These are phyloP conservation scores for Anarsia innoxiella DNA, from an alignment of 2,888 invertebrate genomes.

Conservation along the genomic window DNA sequence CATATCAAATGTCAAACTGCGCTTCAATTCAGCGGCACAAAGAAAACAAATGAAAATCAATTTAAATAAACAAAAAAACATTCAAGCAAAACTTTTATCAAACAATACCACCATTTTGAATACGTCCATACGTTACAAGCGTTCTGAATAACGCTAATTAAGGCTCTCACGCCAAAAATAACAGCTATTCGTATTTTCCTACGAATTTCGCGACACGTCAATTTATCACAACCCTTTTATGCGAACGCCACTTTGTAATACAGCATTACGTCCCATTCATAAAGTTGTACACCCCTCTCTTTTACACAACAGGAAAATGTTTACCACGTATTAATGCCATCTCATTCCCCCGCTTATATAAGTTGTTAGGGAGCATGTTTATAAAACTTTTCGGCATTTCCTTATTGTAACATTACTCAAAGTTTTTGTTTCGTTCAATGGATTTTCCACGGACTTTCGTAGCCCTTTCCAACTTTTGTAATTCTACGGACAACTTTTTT, in stretches of 20 bases:
- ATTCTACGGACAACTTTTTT: no score
- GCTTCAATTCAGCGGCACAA: no score
- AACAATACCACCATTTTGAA: no score
- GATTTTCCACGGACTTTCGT: no score
- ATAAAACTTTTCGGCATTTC: neutral
- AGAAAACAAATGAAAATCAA: no score
- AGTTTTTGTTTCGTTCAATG: neutral
- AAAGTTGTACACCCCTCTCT: neutral
- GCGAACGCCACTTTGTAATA: neutral
- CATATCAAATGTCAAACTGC: no score
- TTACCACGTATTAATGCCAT: neutral
- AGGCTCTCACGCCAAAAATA: neutral
- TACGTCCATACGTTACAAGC: no score
- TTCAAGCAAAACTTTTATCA: no score
- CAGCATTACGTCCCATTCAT: neutral
- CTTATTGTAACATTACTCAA: neutral
- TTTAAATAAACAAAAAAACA: no score
- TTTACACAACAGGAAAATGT: neutral
- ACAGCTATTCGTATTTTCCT: no score
- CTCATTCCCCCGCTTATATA: neutral
- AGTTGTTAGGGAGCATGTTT: neutral
- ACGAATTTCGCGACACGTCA: neutral
- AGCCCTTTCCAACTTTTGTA: no score
- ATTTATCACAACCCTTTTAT: conserved; percentile 5
- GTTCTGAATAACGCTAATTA: no score